A percentile compares a stretch with the other conserved stretches of the same genome.
Evolutionary conservation across 2,888 invertebrate genomes (phyloP).

Genomic region (Chalcis sispes): DNA sequence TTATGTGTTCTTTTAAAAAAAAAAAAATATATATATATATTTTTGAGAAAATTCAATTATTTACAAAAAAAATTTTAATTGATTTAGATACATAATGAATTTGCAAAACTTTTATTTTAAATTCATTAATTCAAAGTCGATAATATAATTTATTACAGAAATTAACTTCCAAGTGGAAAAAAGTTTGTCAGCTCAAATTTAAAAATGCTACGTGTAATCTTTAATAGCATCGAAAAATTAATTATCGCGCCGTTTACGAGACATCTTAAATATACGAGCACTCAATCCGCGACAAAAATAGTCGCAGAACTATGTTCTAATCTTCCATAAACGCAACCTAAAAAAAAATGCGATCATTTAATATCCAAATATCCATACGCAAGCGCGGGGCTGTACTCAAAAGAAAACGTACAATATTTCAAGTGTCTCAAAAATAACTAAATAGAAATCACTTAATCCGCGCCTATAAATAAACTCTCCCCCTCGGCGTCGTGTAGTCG

Average conservation of each 20-base stretch:
- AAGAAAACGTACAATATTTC: slow-evolving; percentile 14
- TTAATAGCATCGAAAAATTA: slow-evolving; percentile 20
- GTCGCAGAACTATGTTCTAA: slow-evolving; percentile 5
- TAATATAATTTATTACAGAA: too few species aligned
- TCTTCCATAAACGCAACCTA: slow-evolving; percentile 31
- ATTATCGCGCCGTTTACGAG: background rate
- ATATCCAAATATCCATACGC: slow-evolving; percentile 40
- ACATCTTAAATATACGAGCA: background rate
- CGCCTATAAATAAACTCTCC: slow-evolving; percentile 45
- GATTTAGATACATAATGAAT: too few species aligned
- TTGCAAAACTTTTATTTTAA: too few species aligned
- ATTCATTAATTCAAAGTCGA: too few species aligned
- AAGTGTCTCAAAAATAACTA: slow-evolving; percentile 13
- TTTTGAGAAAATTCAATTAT: too few species aligned
- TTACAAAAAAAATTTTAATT: too few species aligned
- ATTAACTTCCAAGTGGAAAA: too few species aligned
- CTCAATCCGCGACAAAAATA: slow-evolving; percentile 17
- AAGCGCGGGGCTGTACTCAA: too few species aligned
- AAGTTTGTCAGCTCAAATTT: too few species aligned
- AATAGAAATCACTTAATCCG: slow-evolving; percentile 45
- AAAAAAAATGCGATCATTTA: slow-evolving; percentile 52
- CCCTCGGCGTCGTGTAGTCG: background rate
- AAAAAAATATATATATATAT: too few species aligned
- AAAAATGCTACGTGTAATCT: background rate
- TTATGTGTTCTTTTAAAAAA: too few species aligned